phyloP scores from a whole-genome alignment of 2,113 vertebrate genomes.

The Dermatemys mawii region DNA sequence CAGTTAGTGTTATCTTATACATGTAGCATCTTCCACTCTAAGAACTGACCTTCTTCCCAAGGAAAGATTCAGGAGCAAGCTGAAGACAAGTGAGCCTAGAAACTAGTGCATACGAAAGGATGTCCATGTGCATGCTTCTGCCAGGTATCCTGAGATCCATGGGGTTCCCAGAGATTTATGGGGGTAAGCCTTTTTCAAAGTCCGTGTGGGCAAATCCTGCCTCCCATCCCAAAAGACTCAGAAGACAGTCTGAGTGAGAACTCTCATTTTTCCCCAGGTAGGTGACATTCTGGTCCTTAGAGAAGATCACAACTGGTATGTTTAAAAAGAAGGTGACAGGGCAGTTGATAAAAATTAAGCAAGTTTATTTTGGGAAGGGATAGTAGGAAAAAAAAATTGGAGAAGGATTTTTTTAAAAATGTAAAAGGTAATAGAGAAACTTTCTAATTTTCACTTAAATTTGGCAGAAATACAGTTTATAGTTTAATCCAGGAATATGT shows the following conservation, averaged over 20 bases:
- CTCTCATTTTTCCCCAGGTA: background rate
- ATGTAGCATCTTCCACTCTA: background rate
- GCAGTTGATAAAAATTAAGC: background rate
- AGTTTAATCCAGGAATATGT: accelerated
- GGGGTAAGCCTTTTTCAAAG: background rate
- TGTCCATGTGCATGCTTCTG: background rate
- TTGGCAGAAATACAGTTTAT: background rate
- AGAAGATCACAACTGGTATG: background rate
- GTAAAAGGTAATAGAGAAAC: background rate
- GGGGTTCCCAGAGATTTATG: background rate
- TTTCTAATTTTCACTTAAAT: accelerated
- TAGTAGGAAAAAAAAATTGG: background rate
- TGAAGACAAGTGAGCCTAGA: background rate
- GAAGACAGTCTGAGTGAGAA: background rate
- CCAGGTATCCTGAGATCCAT: background rate
- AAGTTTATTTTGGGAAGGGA: background rate
- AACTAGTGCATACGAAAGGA: background rate
- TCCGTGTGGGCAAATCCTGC: background rate
- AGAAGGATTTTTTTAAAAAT: background rate
- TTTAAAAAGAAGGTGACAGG: background rate
- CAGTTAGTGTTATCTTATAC: background rate
- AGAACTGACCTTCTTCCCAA: background rate
- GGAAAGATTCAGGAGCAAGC: background rate
- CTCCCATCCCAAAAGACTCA: background rate
- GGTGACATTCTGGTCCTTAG: background rate